Evolutionary conservation across 2,113 vertebrate species (phyloP).

Genomic region (Stercorarius parasiticus): DNA sequence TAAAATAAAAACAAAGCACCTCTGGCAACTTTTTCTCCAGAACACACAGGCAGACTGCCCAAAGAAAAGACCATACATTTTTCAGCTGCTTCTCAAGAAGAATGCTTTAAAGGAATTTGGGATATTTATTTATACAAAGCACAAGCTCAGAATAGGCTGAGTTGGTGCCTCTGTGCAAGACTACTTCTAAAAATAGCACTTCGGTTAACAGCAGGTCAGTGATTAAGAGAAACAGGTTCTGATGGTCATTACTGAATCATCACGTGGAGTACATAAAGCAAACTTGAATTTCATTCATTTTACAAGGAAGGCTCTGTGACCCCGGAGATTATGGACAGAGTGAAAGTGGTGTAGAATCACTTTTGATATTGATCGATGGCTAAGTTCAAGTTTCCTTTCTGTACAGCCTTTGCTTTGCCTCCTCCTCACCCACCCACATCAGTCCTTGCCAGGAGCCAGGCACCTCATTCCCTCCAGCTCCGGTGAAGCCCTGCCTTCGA

Average conservation of each 20-base stretch:
- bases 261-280: rapidly evolving
- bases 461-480: neutral
- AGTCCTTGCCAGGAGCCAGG: neutral
- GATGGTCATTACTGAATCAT: neutral
- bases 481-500: neutral
- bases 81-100: neutral
- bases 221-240: neutral
- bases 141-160: neutral
- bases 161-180: neutral
- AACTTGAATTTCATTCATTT: neutral
- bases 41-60: neutral
- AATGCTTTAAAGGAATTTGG: neutral
- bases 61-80: neutral
- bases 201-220: neutral
- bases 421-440: neutral
- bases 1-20: neutral
- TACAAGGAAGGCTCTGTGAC: neutral
- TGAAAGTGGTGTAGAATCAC: neutral
- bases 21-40: neutral
- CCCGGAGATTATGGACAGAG: neutral
- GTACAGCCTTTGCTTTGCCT: neutral
- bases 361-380: rapidly evolving
- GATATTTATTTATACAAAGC: neutral
- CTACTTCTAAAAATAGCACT: neutral
- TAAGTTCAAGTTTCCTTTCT: neutral